A percentile compares a stretch with the other conserved stretches of the same genome.
Conservation (phyloP, 92 coral and sea anemone genomes). For the Epizoanthus ramosus region DNA sequence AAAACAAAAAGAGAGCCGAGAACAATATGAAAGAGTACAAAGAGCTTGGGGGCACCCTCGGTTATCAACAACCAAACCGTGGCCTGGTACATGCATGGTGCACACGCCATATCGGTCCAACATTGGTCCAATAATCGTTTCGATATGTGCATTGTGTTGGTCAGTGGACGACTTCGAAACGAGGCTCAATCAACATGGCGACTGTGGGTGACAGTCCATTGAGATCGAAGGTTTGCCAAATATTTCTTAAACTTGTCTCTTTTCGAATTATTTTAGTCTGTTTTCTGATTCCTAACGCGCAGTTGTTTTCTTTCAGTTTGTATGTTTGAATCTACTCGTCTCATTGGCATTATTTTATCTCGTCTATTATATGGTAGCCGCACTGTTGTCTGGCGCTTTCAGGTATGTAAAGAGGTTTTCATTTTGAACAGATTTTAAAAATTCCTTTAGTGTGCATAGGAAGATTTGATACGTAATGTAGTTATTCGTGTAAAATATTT, state of each 20-base stretch:
- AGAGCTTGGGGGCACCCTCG: no score
- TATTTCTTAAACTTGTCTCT: background rate
- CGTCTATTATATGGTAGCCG: slow-evolving; percentile 83
- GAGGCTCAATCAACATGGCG: slow-evolving; percentile 46
- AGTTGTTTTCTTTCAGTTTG: slow-evolving; percentile 57
- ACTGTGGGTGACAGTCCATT: slow-evolving; percentile 27
- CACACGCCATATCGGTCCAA: no score
- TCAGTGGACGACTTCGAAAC: slow-evolving; percentile 4
- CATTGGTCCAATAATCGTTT: no score
- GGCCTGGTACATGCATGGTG: no score
- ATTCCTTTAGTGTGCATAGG: background rate
- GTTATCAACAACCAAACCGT: no score
- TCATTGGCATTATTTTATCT: slow-evolving; percentile 76
- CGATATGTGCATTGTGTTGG: no score
- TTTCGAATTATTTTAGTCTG: background rate
- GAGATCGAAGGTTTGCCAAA: slow-evolving; percentile 16
- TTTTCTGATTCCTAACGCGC: background rate
- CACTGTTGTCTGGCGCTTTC: slow-evolving; percentile 86
- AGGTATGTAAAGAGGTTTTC: slow-evolving; percentile 49
- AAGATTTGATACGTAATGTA: background rate
- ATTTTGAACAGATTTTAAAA: background rate
- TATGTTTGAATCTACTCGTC: slow-evolving; percentile 70
- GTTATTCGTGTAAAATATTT: background rate
- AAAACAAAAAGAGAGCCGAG: no score
- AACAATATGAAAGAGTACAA: no score